Percentiles rank a stretch among this genome's conserved stretches.
Evolutionary conservation across 2,113 vertebrate species (phyloP).

Genomic region (Phalacrocorax carbo): DNA sequence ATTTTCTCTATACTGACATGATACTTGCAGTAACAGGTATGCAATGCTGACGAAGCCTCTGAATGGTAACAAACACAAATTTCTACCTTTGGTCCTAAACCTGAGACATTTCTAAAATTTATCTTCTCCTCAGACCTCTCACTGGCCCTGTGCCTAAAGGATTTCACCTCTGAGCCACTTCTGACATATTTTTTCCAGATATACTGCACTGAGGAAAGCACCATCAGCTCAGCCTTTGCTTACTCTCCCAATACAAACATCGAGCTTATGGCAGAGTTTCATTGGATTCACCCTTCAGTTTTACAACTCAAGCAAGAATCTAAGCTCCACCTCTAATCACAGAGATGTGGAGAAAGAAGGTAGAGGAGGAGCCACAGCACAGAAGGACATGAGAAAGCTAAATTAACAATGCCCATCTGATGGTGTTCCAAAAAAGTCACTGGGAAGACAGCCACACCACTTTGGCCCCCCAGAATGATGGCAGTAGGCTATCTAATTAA

Average conservation of each 20-base stretch:
- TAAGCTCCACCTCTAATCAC: not conserved
- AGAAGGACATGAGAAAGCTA: not conserved
- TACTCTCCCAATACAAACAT: not conserved
- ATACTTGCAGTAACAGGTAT: rapidly evolving
- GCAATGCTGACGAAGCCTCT: not conserved
- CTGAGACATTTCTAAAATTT: not conserved
- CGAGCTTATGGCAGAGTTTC: not conserved
- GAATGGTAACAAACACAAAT: not conserved
- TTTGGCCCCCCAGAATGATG: not conserved
- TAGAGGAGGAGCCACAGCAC: not conserved
- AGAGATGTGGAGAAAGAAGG: not conserved
- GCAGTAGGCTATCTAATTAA: not conserved
- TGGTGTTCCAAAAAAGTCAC: too few species aligned
- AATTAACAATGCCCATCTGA: not conserved
- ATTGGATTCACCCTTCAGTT: not conserved
- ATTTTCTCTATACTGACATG: rapidly evolving
- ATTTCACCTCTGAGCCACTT: not conserved
- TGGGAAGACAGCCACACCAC: rapidly evolving
- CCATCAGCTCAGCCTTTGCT: not conserved
- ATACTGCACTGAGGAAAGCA: not conserved
- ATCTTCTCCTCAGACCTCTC: not conserved
- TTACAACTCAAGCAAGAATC: not conserved
- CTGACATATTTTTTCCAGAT: not conserved
- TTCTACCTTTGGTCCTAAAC: not conserved
- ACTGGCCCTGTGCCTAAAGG: not conserved